Evolutionary conservation across 2,888 invertebrate species (phyloP), one percentile per base, ranked within the genome.

Genomic region (Euplexia lucipara): DNA sequence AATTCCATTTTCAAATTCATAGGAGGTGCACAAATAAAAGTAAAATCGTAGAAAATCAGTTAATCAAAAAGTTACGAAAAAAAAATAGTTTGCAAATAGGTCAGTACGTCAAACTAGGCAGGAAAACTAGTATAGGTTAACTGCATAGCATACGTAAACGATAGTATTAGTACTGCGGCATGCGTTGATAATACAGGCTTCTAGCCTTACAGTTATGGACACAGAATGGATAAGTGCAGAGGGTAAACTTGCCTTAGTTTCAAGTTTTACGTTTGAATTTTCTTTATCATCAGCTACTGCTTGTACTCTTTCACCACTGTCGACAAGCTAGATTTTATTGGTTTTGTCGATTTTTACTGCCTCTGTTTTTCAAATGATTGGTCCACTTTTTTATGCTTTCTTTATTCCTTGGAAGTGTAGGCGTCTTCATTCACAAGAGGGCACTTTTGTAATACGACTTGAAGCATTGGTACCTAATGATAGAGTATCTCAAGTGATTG

Each of bases 151-250:
- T 53, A 45, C 56, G 22, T 72, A 57, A 60, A 34, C 52, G 47
- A 74, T 60, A 52, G n/a, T 32, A 45, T 75, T 52, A 57, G 47
- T 59, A 44, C 14, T 20, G 6, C 32, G 20, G 45, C 41, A 2
- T 39, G 41, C 18, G 41, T 39, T 63, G 35, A 78, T 70, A 56
- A 16, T 57, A 20, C 64, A 59, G 63, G 70, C 65, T 70, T 68
- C 63, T 62, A 45, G 47, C 12, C 48, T 49, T 71, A 77, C 80
- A 77, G 81, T 79, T 79, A 79, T 48, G 47, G 2, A 0, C 59
- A 71, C 18, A 49, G 22, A 37, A 41, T 44, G 57, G 18, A 30
- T 37, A 49, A 30, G 9, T 16, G 5, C 66, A 60, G 56, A 60
- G 60, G 39, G 41, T 35, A 34, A 1, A 2, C 3, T 30, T 42